phyloP scores from a whole-genome alignment of 2,113 vertebrate species.

The Choloepus hoffmanni region DNA sequence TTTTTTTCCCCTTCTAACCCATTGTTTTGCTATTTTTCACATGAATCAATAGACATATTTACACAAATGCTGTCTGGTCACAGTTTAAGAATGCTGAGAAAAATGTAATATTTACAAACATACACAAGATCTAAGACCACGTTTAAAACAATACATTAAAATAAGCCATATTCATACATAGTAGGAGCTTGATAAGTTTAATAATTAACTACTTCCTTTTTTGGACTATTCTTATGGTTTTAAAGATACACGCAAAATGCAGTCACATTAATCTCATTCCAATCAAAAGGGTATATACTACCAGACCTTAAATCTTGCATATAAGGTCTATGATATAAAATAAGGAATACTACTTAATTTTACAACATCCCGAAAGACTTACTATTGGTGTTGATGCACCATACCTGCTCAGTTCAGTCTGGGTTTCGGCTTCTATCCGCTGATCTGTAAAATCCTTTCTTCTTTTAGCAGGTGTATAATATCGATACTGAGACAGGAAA shows the following conservation, averaged over 20 bases:
- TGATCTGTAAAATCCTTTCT: slow-evolving; percentile 75
- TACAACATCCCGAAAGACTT: background rate
- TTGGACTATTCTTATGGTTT: background rate
- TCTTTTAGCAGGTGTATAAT: slow-evolving; percentile 91
- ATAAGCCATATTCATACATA: background rate
- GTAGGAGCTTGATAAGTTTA: background rate
- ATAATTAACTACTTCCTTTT: background rate
- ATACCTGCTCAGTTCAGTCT: slow-evolving; percentile 90
- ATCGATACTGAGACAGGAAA: slow-evolving; percentile 91
- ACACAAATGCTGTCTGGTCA: slow-evolving; percentile 23
- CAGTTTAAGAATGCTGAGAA: slow-evolving; percentile 32
- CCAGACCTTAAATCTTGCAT: background rate
- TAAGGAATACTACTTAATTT: background rate
- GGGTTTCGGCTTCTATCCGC: slow-evolving; percentile 85
- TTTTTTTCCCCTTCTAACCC: no score
- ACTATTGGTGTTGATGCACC: background rate
- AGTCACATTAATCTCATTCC: background rate
- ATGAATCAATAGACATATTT: background rate
- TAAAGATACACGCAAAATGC: background rate
- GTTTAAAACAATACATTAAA: slow-evolving; percentile 29
- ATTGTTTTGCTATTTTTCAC: slow-evolving; percentile 33
- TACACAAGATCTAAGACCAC: background rate
- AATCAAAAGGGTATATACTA: background rate
- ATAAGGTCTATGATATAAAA: background rate
- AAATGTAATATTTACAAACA: slow-evolving; percentile 15